Percentiles rank a stretch among this genome's conserved stretches.
phyloP scores from a whole-genome alignment of 1,140 invertebrate species.

The Marisa cornuarietis region DNA sequence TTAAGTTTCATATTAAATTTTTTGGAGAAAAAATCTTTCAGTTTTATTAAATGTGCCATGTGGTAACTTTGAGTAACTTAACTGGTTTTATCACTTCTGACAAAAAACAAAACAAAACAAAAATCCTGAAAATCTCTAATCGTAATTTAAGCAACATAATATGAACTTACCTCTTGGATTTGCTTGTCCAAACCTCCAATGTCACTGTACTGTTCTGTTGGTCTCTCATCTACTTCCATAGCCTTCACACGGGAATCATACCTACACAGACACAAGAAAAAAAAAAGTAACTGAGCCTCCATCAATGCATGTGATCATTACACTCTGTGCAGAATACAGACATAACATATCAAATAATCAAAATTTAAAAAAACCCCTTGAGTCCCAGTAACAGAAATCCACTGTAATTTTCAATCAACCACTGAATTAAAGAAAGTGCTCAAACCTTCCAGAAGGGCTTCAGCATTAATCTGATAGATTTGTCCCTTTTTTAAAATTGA shows the following conservation, averaged over 20 bases:
- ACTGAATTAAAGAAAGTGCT: too few species aligned
- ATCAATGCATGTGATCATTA: not conserved
- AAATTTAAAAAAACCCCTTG: not conserved
- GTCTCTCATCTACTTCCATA: slow-evolving; percentile 99
- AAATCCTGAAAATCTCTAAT: not conserved
- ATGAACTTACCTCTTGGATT: slow-evolving; percentile 78
- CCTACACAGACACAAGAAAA: slow-evolving; percentile 37
- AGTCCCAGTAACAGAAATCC: too few species aligned
- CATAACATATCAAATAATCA: not conserved
- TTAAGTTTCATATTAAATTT: too few species aligned
- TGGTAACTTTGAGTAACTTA: too few species aligned
- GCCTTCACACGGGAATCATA: slow-evolving; percentile 98
- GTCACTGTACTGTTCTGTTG: slow-evolving; percentile 99
- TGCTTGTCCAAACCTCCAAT: slow-evolving; percentile 99
- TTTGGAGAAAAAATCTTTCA: too few species aligned
- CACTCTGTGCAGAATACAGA: not conserved
- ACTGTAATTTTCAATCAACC: too few species aligned
- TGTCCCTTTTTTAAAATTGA: too few species aligned
- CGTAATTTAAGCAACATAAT: not conserved
- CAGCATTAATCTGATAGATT: too few species aligned
- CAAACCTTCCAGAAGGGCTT: too few species aligned
- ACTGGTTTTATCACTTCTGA: not conserved
- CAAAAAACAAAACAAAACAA: not conserved
- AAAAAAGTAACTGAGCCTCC: not conserved
- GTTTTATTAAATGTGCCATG: too few species aligned